Conservation (phyloP, 1,140 invertebrate species). For the Bursaphelenchus mucronatus region DNA sequence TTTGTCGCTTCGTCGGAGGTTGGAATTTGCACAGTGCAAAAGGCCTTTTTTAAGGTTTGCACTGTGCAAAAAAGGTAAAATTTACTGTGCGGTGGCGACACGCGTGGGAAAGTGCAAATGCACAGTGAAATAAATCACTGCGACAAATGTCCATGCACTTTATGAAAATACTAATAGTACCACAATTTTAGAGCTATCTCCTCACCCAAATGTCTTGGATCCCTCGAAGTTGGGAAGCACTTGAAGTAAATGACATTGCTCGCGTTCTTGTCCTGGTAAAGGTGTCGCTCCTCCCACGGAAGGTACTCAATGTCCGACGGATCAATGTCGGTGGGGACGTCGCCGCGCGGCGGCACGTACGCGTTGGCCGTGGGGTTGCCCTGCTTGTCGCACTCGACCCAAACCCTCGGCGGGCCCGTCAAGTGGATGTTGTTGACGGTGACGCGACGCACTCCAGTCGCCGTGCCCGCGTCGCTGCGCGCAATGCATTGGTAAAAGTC, state of each 20-base stretch:
- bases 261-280: constrained; percentile 2
- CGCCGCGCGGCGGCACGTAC: constrained; percentile 46
- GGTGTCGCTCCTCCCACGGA: constrained; percentile 35
- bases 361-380: constrained; percentile 45
- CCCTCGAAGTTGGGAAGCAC: constrained; percentile 33
- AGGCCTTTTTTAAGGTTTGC: no score
- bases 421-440: constrained; percentile 44
- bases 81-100: no score
- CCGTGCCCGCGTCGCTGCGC: constrained; percentile 74
- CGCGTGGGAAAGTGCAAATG: no score
- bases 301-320: constrained; percentile 22
- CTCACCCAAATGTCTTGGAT: neutral
- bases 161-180: no score
- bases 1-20: no score
- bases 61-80: no score
- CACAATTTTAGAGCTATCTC: no score
- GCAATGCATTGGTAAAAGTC: constrained; percentile 78
- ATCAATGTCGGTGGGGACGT: constrained; percentile 35
- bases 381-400: constrained; percentile 53
- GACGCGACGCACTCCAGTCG: constrained; percentile 40
- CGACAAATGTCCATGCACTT: no score
- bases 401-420: constrained; percentile 26
- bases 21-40: no score
- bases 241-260: constrained; percentile 23
- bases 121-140: no score